Evolutionary conservation across 2,888 invertebrate species (phyloP).

Genomic region (Melieria crassipennis): DNA sequence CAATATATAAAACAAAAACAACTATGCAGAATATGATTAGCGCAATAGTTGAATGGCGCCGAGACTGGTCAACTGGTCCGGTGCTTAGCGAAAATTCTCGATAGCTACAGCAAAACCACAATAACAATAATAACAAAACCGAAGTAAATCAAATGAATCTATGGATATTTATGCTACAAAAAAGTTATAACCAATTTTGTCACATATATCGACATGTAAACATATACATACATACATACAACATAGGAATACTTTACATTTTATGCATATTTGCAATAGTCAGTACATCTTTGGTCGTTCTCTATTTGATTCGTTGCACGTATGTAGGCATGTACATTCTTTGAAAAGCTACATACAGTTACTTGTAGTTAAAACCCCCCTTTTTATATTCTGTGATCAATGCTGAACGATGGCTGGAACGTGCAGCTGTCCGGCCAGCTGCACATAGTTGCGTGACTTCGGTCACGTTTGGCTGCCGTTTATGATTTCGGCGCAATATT

Average conservation of each 20-base stretch:
- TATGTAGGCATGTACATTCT: not conserved
- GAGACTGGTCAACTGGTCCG: too few species aligned
- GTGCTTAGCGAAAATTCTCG: conserved; percentile 10
- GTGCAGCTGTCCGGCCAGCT: too few species aligned
- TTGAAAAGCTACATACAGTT: not conserved
- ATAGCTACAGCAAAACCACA: conserved; percentile 6
- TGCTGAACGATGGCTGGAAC: not conserved
- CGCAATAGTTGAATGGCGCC: too few species aligned
- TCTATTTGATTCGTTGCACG: not conserved
- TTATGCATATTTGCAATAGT: too few species aligned
- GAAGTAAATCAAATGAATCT: conserved; percentile 31
- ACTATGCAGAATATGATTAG: not conserved
- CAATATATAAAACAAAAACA: conserved; percentile 17
- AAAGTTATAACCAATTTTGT: not conserved
- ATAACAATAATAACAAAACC: conserved; percentile 31
- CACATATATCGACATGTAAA: conserved; percentile 4
- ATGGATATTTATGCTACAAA: too few species aligned
- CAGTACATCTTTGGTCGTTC: not conserved
- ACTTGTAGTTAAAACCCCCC: not conserved
- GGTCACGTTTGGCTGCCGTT: too few species aligned
- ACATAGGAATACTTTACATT: not conserved
- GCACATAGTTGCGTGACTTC: too few species aligned
- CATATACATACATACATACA: not conserved
- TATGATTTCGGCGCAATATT: too few species aligned
- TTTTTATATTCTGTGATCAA: conserved; percentile 29